Evolutionary conservation across 2,888 invertebrate species (phyloP), one percentile per base, ranked within the genome.

Genomic region (Heliconius ismenius): DNA sequence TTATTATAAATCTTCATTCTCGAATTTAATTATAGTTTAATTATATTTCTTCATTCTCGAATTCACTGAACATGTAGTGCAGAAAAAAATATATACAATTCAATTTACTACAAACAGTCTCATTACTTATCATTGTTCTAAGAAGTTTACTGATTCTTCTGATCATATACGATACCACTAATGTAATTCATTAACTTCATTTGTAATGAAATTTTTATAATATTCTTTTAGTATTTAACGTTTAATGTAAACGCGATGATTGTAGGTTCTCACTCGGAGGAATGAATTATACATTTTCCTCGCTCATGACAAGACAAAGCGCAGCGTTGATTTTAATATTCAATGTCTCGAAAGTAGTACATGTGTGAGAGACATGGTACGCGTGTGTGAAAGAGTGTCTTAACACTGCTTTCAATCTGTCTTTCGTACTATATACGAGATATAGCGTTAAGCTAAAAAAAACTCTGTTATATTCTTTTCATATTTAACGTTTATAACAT

Each of bases 31-130:
- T 32, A 32, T 32, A 32, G 4, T 67, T 67, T 43, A 39, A 67
- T 67, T 67, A 67, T 15, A 67, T 43, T 67, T 39, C 43, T 39
- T 67, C 39, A 18, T 43, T 24, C 13, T 67, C 39, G 67, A 65
- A 39, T 43, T 43, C 67, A 24, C 24, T 7, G 67, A 67, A 67
- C 7, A 36, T 39, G 36, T 11, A 24, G 32, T 1, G n/a, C 4
- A 11, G 15, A 62, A 65, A 65, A 65, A 15, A 43, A 43, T 11
- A 11, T 43, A 67, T 39, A 43, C 67, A 67, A 67, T 43, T 67
- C 15, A 39, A 67, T 67, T 67, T 43, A 24, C 39, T 24, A n/a
- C 15, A 26, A 65, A 43, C 24, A 43, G 39, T 67, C 13, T 39
- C n/a, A 13, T 24, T 67, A 43, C 67, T 67, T 43, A 43, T 24